phyloP scores from a whole-genome alignment of 2,888 invertebrate genomes.

The Leptinotarsa tumamoca region DNA sequence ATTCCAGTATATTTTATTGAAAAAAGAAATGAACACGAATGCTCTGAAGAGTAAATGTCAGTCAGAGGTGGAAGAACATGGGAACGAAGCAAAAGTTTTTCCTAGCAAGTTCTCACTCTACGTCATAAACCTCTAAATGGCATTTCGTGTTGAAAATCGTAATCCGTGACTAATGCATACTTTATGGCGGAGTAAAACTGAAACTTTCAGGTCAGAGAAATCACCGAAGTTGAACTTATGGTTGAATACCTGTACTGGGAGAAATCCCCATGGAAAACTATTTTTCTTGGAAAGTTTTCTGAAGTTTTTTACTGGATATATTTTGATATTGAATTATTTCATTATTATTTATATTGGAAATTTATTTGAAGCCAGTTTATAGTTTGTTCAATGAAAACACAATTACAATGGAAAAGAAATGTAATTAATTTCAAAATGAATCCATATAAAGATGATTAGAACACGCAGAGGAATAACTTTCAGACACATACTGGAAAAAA shows the following conservation, averaged over 20 bases:
- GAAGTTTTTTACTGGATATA: not conserved
- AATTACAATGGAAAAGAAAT: too few species aligned
- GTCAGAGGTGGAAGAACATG: not conserved
- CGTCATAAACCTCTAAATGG: conserved; percentile 3
- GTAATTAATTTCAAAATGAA: too few species aligned
- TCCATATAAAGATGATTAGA: too few species aligned
- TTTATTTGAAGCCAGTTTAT: too few species aligned
- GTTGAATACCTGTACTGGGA: not conserved
- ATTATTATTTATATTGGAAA: too few species aligned
- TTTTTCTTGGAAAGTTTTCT: not conserved
- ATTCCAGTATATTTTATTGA: too few species aligned
- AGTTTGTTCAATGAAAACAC: too few species aligned
- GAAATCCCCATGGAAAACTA: not conserved
- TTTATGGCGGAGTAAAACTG: not conserved
- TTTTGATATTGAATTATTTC: too few species aligned
- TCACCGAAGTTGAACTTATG: not conserved
- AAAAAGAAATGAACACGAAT: too few species aligned
- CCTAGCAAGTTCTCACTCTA: not conserved
- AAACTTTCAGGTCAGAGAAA: not conserved
- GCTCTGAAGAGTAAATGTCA: not conserved
- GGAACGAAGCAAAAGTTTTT: not conserved
- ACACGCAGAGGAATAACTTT: too few species aligned
- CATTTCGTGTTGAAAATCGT: not conserved
- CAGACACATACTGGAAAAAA: too few species aligned
- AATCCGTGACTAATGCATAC: conserved; percentile 8